phyloP scores from a whole-genome alignment of 2,888 invertebrate species.

The Tiliacea aurago region DNA sequence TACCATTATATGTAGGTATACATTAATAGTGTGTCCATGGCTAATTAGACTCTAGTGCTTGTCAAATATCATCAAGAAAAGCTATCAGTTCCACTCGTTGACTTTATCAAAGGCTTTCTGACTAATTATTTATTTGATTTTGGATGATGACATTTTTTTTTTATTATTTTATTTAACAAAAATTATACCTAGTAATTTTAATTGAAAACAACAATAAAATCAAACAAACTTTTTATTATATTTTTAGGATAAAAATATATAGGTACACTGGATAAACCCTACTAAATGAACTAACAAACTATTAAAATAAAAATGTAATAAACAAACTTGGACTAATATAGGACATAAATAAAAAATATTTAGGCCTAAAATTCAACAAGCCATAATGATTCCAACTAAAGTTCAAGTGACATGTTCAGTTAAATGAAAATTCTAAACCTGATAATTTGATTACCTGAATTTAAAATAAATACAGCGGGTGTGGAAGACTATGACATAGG shows the following conservation, averaged over 20 bases:
- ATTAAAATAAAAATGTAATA: too few relatives aligned
- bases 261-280: too few relatives aligned
- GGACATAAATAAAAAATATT: slow-evolving; percentile 11
- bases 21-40: slow-evolving; percentile 52
- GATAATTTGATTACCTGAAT: neutral
- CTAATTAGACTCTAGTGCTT: slow-evolving; percentile 53
- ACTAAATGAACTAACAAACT: too few relatives aligned
- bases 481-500: neutral
- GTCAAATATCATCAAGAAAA: slow-evolving; percentile 35
- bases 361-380: slow-evolving; percentile 30
- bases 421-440: neutral
- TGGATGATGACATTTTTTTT: neutral
- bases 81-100: slow-evolving; percentile 24
- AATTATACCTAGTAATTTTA: neutral
- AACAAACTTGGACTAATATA: neutral
- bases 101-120: slow-evolving; percentile 38
- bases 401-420: neutral
- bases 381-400: neutral
- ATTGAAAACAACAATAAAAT: slow-evolving; percentile 2
- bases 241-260: too few relatives aligned
- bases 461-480: neutral
- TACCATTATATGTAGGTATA: slow-evolving; percentile 84
- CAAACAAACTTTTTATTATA: too few relatives aligned
- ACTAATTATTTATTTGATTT: slow-evolving; percentile 26
- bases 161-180: neutral